These are phyloP conservation scores for Heliconius himera DNA, from an alignment of 1,140 invertebrate genomes.

Conservation along the genomic window DNA sequence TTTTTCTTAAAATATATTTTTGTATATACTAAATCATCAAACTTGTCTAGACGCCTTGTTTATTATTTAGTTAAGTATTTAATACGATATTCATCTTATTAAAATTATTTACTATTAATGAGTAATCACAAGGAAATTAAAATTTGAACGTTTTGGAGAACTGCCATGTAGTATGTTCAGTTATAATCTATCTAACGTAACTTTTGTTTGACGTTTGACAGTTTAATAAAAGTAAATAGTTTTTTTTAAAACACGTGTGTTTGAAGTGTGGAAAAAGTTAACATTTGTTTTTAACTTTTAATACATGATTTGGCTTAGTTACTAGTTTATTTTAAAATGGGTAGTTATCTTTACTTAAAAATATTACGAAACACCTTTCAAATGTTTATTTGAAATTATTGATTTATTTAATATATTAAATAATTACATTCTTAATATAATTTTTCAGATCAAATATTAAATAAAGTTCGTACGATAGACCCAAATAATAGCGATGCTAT, in stretches of 20 bases:
- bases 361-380: neutral
- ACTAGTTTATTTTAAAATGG: conserved; percentile 9
- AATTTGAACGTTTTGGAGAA: too few relatives aligned
- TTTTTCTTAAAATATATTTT: too few relatives aligned
- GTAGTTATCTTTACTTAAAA: neutral
- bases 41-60: too few relatives aligned
- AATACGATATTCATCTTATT: too few relatives aligned
- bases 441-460: conserved; percentile 64
- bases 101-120: too few relatives aligned
- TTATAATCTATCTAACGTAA: too few relatives aligned
- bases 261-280: neutral
- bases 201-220: neutral
- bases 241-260: conserved; percentile 18
- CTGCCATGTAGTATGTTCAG: too few relatives aligned
- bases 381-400: neutral
- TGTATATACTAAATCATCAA: too few relatives aligned
- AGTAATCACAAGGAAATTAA: too few relatives aligned
- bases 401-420: neutral
- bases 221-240: neutral
- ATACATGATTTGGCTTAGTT: neutral
- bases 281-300: neutral
- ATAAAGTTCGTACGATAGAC: conserved; percentile 66
- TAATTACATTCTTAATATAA: neutral
- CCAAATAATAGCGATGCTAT: conserved; percentile 65
- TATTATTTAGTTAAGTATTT: too few relatives aligned